Percentiles rank a stretch among this genome's conserved stretches.
Evolutionary conservation across 2,797 vertebrate genomes (phyloP).

Genomic region (Eulemur rubriventer): DNA sequence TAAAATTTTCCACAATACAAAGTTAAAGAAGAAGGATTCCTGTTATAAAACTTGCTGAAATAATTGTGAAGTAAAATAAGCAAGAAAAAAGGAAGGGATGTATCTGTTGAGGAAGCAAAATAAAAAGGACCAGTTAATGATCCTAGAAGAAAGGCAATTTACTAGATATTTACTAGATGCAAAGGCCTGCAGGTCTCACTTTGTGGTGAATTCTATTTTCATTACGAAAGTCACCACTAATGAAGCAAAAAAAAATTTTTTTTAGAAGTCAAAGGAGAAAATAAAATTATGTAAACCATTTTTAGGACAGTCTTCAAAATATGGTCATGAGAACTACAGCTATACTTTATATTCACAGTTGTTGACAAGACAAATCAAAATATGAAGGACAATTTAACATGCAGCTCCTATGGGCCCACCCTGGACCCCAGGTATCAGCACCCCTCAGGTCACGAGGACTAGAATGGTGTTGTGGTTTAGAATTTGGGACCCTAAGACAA

Average conservation of each 20-base stretch:
- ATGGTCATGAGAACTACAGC: background rate
- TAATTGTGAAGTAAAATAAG: background rate
- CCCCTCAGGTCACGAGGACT: background rate
- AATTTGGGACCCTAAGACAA: background rate
- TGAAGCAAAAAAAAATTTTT: background rate
- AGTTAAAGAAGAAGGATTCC: background rate
- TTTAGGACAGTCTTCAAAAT: background rate
- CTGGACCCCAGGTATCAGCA: background rate
- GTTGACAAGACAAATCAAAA: constrained; percentile 5
- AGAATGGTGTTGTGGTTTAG: background rate
- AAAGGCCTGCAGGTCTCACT: background rate
- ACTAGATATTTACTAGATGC: background rate
- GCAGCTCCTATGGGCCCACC: background rate
- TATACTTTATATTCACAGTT: background rate
- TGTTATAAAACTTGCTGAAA: background rate
- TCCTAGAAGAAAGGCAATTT: background rate
- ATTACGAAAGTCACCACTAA: background rate
- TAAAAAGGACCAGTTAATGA: background rate
- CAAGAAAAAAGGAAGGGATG: background rate
- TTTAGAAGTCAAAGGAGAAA: background rate
- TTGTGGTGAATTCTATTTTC: background rate
- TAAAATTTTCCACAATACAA: background rate
- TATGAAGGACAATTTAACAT: background rate
- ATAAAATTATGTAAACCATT: background rate
- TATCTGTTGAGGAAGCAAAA: background rate